Base-by-base conservation (phyloP, 2,888 invertebrate species). In the Plemyria rubiginata region DNA sequence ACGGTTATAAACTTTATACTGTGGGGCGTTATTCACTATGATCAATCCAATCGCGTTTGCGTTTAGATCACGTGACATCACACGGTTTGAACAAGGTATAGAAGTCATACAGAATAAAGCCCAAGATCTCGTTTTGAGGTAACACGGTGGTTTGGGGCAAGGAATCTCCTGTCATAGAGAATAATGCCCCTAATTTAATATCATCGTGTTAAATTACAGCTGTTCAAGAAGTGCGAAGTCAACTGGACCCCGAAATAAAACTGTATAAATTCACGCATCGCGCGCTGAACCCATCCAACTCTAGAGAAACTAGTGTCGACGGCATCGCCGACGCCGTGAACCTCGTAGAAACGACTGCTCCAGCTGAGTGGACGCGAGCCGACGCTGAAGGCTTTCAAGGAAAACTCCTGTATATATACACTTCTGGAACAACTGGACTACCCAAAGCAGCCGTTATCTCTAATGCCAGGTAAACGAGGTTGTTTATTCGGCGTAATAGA, bases 391-490 rank as follows among this genome's bases (percentile, higher is more conserved):
- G 94, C 57, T 96, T 97, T 84, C 94, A 95, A 64, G 98, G 98
- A 76, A 95, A 95, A 79, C 91, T 99, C 16, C 94, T 99, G 58
- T 99, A 99, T 83, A 99, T 99, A 79, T 99, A 98, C 88, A 99
- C 99, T 0, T 99, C 99, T 43, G 99, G 99, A 11, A 99, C 99
- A 0, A 99, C 99, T 0, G 99, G 99, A 8, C 88, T 99, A 65
- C 99, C 99, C 0, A 99, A 99, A 86, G 99, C 99, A 41, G 99
- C 99, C 16, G 97, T 99, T 54, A 98, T 99, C 74, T 97, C 97
- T 13, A 97, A 98, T 86, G 96, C 97, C 50, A 96, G 99, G 97
- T 98, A 82, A 45, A 77, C 32, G 8, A 1, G 32, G 32, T 8
- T 7, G 22, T 32, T 5, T 32, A 32, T 5, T 32, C 22, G 22